Evolutionary conservation across 2,888 invertebrate species (phyloP).

Genomic region (Lingula anatina): DNA sequence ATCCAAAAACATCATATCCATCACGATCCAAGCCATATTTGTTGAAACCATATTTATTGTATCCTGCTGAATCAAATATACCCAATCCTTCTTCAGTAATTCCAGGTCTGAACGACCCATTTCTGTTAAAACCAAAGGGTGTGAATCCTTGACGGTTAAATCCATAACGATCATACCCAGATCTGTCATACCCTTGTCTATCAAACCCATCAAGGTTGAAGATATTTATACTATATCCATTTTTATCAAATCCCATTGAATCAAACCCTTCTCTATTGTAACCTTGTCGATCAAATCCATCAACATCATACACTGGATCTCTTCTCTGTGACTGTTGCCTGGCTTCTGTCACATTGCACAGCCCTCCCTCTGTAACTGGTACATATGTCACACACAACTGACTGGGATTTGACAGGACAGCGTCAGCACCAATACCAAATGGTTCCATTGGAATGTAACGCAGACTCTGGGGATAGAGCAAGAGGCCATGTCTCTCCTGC

Average conservation of each 20-base stretch:
- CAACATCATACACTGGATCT: conserved; percentile 26
- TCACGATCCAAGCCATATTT: conserved; percentile 32
- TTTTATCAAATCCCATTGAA: conserved; percentile 24
- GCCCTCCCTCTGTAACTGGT: conserved; percentile 25
- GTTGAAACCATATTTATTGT: conserved; percentile 26
- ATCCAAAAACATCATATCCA: conserved; percentile 32
- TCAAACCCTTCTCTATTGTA: conserved; percentile 37
- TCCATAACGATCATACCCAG: conserved; percentile 30
- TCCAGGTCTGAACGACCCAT: conserved; percentile 36
- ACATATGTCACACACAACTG: conserved; percentile 44
- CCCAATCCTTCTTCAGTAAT: conserved; percentile 26
- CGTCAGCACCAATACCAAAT: conserved; percentile 38
- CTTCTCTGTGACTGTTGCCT: conserved; percentile 32
- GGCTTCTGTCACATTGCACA: conserved; percentile 27
- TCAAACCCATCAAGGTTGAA: conserved; percentile 35
- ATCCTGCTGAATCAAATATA: conserved; percentile 31
- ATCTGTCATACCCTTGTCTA: conserved; percentile 27
- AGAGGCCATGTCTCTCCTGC: conserved; percentile 30
- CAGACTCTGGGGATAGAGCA: conserved; percentile 25
- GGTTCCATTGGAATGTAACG: conserved; percentile 40
- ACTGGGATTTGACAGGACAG: conserved; percentile 33
- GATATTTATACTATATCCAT: conserved; percentile 37
- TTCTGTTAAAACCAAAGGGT: conserved; percentile 36
- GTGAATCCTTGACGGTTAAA: conserved; percentile 30
- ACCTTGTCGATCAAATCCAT: conserved; percentile 39